Evolutionary conservation across 2,797 vertebrate species (phyloP).

Genomic region (Anniella stebbinsi): DNA sequence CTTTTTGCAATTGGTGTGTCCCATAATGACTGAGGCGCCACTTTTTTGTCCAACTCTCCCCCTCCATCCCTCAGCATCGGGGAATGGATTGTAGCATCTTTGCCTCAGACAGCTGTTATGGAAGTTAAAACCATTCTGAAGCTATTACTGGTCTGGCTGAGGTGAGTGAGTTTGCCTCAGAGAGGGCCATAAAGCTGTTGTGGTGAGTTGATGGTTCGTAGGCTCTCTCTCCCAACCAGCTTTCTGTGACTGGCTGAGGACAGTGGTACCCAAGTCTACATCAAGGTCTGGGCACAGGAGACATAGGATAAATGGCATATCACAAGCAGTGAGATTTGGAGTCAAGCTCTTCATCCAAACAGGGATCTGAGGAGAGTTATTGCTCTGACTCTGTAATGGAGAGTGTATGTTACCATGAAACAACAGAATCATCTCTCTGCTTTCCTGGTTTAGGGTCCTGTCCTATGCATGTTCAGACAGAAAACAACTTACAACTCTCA

Average conservation of each 20-base stretch:
- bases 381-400: neutral
- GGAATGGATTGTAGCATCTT: neutral
- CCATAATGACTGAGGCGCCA: too few species aligned
- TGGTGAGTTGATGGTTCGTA: neutral
- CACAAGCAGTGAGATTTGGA: neutral
- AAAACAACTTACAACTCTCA: too few species aligned
- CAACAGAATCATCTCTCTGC: neutral
- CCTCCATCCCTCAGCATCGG: neutral
- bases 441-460: neutral
- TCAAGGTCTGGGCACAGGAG: too few species aligned
- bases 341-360: neutral
- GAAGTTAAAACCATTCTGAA: neutral
- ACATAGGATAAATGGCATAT: neutral
- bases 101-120: neutral
- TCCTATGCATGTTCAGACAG: too few species aligned
- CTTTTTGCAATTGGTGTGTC: neutral
- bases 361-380: neutral
- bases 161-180: neutral
- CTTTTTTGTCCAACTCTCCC: neutral
- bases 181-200: too few species aligned
- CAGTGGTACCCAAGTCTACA: too few species aligned
- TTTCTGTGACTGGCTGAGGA: neutral
- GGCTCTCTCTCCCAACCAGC: neutral
- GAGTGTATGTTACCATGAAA: neutral
- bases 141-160: neutral